Conservation (phyloP, 2,113 vertebrate genomes). For the Orientallactaga bullata region DNA sequence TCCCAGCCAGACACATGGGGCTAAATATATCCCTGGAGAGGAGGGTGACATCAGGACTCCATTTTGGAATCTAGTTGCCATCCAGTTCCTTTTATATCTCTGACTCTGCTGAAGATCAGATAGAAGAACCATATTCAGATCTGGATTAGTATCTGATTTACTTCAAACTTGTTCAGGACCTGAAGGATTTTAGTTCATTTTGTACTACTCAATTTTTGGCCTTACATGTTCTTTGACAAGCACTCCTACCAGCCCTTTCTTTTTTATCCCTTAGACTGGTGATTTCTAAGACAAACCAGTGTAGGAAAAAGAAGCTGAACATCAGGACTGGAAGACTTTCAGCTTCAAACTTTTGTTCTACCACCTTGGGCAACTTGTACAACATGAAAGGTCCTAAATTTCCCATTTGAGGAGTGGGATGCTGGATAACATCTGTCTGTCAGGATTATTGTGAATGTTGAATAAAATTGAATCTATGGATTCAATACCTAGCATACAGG, state of each 20-base stretch:
- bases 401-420: constrained; percentile 1
- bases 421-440: neutral
- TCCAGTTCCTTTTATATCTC: constrained; percentile 51
- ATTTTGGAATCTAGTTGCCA: constrained; percentile 59
- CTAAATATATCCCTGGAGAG: constrained; percentile 67
- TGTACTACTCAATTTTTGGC: neutral
- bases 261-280: neutral
- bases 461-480: constrained; percentile 21
- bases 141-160: constrained; percentile 27
- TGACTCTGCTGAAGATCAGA: neutral
- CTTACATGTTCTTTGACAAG: neutral
- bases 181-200: constrained; percentile 14
- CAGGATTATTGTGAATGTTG: constrained; percentile 1
- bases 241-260: neutral
- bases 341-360: constrained; percentile 8
- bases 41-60: constrained; percentile 51
- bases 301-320: neutral
- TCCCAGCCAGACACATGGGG: constrained; percentile 36
- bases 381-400: neutral
- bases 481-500: neutral
- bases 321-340: neutral
- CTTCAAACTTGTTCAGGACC: neutral
- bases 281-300: neutral
- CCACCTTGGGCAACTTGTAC: neutral
- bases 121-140: constrained; percentile 11